Conservation (phyloP, 2,888 invertebrate species). For the Terebella lapidaria region DNA sequence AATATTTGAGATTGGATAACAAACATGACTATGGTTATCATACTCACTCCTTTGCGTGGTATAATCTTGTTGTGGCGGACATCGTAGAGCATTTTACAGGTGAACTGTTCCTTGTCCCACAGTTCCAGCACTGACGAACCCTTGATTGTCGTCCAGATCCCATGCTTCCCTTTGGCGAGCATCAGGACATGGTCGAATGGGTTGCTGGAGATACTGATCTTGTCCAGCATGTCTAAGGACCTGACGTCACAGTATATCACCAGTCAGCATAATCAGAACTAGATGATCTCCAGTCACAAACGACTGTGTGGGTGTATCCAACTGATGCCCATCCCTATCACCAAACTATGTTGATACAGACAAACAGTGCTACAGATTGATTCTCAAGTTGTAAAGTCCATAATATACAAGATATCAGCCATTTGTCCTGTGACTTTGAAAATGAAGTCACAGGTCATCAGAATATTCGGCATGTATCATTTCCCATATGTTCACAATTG, state of each 20-base stretch:
- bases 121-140: slow-evolving; percentile 57
- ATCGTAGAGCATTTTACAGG: slow-evolving; percentile 56
- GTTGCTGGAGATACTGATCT: slow-evolving; percentile 55
- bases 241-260: slow-evolving; percentile 31
- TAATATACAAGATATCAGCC: no score
- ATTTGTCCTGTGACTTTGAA: no score
- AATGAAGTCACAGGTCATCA: no score
- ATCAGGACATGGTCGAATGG: slow-evolving; percentile 45
- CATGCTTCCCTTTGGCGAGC: slow-evolving; percentile 26
- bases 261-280: not conserved
- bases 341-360: no score
- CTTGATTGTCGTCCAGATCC: slow-evolving; percentile 56
- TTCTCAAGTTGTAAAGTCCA: no score
- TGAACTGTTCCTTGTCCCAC: slow-evolving; percentile 54
- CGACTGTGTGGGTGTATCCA: no score
- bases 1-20: not conserved
- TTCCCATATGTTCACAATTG: no score
- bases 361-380: no score
- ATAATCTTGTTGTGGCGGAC: slow-evolving; percentile 47
- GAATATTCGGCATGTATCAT: no score
- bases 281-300: no score
- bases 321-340: no score
- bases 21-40: no score
- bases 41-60: slow-evolving; percentile 39
- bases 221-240: slow-evolving; percentile 52